These are phyloP conservation scores for Oligia strigilis DNA, from an alignment of 2,888 invertebrate species.

Conservation along the genomic window DNA sequence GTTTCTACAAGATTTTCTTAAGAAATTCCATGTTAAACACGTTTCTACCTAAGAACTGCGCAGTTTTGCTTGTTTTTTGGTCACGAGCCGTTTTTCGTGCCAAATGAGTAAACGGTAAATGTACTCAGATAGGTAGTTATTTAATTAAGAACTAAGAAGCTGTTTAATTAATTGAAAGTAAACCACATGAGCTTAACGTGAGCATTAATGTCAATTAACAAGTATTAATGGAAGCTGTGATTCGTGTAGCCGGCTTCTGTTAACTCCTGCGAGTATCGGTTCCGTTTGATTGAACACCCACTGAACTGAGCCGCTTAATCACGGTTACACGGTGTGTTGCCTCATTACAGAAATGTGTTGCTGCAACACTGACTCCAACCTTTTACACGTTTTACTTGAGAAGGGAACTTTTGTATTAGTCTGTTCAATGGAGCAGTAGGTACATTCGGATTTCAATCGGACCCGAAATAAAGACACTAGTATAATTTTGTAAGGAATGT, in stretches of 20 bases:
- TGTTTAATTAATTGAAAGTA: conserved; percentile 57
- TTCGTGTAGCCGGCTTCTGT: conserved; percentile 73
- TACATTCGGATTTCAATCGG: conserved; percentile 7
- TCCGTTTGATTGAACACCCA: conserved; percentile 81
- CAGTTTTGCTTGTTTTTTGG: conserved; percentile 23
- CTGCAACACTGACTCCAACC: conserved; percentile 48
- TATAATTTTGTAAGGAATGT: neutral
- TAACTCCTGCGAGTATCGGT: conserved; percentile 75
- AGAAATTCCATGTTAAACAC: conserved; percentile 61
- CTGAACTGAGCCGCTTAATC: conserved; percentile 81
- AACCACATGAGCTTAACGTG: conserved; percentile 65
- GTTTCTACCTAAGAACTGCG: conserved; percentile 21
- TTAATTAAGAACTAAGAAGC: conserved; percentile 39
- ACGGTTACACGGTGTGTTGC: conserved; percentile 76
- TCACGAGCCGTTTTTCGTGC: conserved; percentile 1
- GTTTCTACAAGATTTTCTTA: conserved; percentile 67
- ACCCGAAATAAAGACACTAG: neutral
- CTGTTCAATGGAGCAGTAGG: conserved; percentile 9
- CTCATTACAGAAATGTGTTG: conserved; percentile 73
- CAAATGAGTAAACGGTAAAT: conserved; percentile 5
- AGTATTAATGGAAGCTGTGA: conserved; percentile 75
- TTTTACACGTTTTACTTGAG: conserved; percentile 44
- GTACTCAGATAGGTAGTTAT: conserved; percentile 1
- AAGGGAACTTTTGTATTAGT: conserved; percentile 30
- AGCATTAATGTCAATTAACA: conserved; percentile 76